Conservation (phyloP, 2,113 vertebrate species). For the Nothocercus julius region DNA sequence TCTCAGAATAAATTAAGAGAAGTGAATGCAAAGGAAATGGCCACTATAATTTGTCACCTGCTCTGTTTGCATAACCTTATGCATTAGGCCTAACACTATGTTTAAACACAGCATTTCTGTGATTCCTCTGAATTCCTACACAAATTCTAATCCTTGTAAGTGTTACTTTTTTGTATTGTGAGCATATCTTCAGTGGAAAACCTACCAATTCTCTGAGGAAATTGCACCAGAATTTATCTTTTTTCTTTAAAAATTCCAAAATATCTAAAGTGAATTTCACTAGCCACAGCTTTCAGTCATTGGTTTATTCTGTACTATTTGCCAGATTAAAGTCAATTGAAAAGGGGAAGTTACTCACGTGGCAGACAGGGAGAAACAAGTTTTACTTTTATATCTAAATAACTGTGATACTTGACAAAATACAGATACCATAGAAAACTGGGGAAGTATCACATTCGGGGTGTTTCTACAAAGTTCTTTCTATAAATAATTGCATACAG, state of each 20-base stretch:
- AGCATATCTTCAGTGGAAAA: neutral
- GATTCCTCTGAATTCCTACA: neutral
- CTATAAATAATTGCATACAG: neutral
- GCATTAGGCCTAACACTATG: neutral
- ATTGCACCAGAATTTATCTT: neutral
- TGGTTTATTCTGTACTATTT: neutral
- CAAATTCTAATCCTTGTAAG: neutral
- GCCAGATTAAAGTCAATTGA: neutral
- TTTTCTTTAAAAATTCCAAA: neutral
- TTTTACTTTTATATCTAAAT: neutral
- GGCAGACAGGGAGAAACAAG: neutral
- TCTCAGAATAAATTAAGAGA: neutral
- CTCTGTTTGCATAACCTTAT: neutral
- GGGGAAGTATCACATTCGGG: neutral
- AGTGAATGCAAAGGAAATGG: neutral
- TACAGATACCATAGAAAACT: neutral
- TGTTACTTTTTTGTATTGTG: neutral
- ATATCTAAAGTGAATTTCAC: neutral
- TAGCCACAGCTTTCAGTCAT: neutral
- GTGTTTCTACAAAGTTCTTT: neutral
- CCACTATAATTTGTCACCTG: neutral
- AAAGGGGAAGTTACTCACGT: neutral
- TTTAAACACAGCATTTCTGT: neutral
- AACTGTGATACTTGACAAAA: neutral
- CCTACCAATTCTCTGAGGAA: neutral